Percentiles rank a stretch among this genome's conserved stretches.
Evolutionary conservation across 2,888 invertebrate species (phyloP).

Genomic region (Fabriciana adippe): DNA sequence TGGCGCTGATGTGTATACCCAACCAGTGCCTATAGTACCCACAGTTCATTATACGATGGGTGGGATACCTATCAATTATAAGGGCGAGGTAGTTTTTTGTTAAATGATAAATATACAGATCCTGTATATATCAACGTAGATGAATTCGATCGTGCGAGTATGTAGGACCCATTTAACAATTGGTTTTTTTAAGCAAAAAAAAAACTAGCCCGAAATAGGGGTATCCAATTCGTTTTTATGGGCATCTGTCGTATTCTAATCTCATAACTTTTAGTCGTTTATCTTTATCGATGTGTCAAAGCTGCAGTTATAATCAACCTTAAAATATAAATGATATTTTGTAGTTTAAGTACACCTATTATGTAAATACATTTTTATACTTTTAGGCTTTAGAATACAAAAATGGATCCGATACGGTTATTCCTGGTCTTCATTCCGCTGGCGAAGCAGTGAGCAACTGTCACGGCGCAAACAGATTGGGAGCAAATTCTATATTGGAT

Average conservation of each 20-base stretch:
- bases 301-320: no score
- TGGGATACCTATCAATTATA: slow-evolving; percentile 97
- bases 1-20: slow-evolving; percentile 97
- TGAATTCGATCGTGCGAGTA: no score
- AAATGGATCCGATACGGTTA: slow-evolving; percentile 83
- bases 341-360: no score
- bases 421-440: slow-evolving; percentile 95
- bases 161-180: no score
- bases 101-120: not conserved
- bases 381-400: slow-evolving; percentile 82
- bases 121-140: not conserved
- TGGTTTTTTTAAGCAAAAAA: no score
- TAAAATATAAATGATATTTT: no score
- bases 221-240: no score
- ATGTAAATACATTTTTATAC: not conserved
- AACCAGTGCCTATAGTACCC: slow-evolving; percentile 98
- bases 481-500: slow-evolving; percentile 98
- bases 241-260: no score
- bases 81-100: slow-evolving; percentile 86
- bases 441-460: slow-evolving; percentile 97
- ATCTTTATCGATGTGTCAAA: no score
- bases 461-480: slow-evolving; percentile 98
- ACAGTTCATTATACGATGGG: slow-evolving; percentile 99
- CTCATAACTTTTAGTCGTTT: not conserved
- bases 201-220: no score